Conservation (phyloP, 2,797 vertebrate genomes). For the Nannoperca australis region DNA sequence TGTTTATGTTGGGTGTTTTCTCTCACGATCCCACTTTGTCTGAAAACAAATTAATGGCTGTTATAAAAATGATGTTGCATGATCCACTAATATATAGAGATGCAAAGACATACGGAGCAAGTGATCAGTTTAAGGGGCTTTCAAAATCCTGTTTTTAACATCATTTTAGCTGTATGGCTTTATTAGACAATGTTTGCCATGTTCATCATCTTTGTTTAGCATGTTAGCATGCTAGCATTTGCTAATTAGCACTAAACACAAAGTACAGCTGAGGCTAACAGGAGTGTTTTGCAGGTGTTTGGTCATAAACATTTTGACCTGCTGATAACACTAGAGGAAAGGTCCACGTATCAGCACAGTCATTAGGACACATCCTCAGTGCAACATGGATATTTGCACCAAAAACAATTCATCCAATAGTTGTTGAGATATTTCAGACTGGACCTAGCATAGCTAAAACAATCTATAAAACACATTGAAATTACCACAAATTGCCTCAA, state of each 20-base stretch:
- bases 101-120: neutral
- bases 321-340: neutral
- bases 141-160: neutral
- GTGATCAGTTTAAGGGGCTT: neutral
- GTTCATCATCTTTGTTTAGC: too few relatives aligned
- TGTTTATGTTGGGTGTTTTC: neutral
- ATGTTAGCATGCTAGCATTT: neutral
- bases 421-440: neutral
- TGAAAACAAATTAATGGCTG: neutral
- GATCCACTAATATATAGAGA: neutral
- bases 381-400: constrained; percentile 1
- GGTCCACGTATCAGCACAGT: neutral
- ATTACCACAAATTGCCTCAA: neutral
- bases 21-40: neutral
- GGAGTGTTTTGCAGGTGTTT: neutral
- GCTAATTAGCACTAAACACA: neutral
- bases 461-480: neutral
- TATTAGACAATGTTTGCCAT: too few relatives aligned
- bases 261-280: neutral
- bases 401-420: constrained; percentile 9
- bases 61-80: neutral
- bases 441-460: too few relatives aligned
- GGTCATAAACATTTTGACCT: constrained; percentile 10
- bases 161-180: neutral
- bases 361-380: constrained; percentile 10